These are phyloP conservation scores for Alaudala cheleensis DNA, from an alignment of 2,113 vertebrate species.

Conservation along the genomic window DNA sequence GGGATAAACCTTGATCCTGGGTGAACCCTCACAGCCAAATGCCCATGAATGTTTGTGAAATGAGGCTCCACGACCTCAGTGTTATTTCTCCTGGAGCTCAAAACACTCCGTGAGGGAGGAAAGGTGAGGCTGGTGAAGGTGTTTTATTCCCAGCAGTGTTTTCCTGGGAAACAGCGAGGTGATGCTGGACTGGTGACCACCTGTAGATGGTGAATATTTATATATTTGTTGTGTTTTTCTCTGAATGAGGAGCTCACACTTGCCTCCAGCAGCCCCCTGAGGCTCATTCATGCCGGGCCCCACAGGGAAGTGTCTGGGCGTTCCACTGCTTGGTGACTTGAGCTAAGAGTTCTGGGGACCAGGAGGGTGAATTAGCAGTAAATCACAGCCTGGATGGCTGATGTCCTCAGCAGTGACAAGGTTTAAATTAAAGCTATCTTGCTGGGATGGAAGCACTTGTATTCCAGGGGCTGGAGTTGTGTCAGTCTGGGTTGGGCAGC, in stretches of 20 bases:
- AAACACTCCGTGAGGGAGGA: neutral
- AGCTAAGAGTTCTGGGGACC: slow-evolving; percentile 66
- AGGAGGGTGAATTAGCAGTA: slow-evolving; percentile 64
- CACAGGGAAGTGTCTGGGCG: neutral
- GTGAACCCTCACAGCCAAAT: neutral
- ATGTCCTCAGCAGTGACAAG: slow-evolving; percentile 33
- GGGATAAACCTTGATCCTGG: slow-evolving; percentile 29
- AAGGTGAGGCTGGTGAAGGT: neutral
- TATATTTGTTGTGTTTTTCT: neutral
- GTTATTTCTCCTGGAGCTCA: neutral
- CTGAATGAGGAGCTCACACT: neutral
- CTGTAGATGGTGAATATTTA: neutral
- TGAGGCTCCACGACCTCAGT: neutral
- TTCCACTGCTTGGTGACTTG: too few relatives aligned
- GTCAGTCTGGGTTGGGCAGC: slow-evolving; percentile 15
- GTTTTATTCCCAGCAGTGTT: neutral
- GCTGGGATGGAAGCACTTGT: slow-evolving; percentile 31
- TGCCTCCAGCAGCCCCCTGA: slow-evolving; percentile 30
- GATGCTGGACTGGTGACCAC: accelerated
- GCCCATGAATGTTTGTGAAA: neutral
- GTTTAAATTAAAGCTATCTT: slow-evolving; percentile 73
- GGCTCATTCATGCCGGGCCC: slow-evolving; percentile 4
- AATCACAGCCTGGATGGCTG: slow-evolving; percentile 72
- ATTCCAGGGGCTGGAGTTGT: slow-evolving; percentile 38
- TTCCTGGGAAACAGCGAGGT: neutral